These are phyloP conservation scores for fruit fly (Drosophila melanogaster) DNA, from an alignment of 1,140 invertebrate species.

Conservation along the genomic window DNA sequence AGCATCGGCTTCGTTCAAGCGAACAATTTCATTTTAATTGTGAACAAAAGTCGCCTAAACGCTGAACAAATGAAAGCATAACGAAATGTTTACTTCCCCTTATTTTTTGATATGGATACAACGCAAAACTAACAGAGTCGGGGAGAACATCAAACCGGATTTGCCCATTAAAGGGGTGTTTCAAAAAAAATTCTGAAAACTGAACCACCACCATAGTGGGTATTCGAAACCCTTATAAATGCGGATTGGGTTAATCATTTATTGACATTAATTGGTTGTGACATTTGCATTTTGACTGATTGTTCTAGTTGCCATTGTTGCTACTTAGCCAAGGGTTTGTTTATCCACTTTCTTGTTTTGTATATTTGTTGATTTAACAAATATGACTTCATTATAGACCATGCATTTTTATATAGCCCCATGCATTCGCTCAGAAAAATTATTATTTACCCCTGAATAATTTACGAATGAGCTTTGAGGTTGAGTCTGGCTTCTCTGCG, in stretches of 20 bases:
- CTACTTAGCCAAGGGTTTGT: slow-evolving; percentile 69
- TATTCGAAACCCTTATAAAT: slow-evolving; percentile 17
- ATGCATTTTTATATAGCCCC: slow-evolving; percentile 43
- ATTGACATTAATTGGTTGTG: slow-evolving; percentile 84
- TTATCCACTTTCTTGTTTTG: slow-evolving; percentile 44
- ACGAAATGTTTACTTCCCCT: slow-evolving; percentile 45
- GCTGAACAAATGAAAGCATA: slow-evolving; percentile 80
- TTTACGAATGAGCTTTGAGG: slow-evolving; percentile 75
- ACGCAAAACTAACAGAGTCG: slow-evolving; percentile 29
- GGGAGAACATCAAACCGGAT: slow-evolving; percentile 45
- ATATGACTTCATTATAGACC: slow-evolving; percentile 74
- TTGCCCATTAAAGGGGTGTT: slow-evolving; percentile 44
- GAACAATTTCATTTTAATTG: slow-evolving; percentile 78
- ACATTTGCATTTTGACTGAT: slow-evolving; percentile 83
- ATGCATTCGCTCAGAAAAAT: slow-evolving; percentile 19
- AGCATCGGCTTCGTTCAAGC: slow-evolving; percentile 40
- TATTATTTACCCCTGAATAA: slow-evolving; percentile 60
- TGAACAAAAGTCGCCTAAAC: slow-evolving; percentile 76
- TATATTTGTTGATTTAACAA: slow-evolving; percentile 66
- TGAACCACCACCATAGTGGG: slow-evolving; percentile 35
- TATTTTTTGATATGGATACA: slow-evolving; percentile 31
- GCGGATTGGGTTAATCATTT: slow-evolving; percentile 59
- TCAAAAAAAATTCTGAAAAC: slow-evolving; percentile 7
- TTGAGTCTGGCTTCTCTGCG: slow-evolving; percentile 43
- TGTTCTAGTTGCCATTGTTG: slow-evolving; percentile 79